Base-by-base conservation (phyloP, 2,113 vertebrate genomes). In the Bos javanicus region DNA sequence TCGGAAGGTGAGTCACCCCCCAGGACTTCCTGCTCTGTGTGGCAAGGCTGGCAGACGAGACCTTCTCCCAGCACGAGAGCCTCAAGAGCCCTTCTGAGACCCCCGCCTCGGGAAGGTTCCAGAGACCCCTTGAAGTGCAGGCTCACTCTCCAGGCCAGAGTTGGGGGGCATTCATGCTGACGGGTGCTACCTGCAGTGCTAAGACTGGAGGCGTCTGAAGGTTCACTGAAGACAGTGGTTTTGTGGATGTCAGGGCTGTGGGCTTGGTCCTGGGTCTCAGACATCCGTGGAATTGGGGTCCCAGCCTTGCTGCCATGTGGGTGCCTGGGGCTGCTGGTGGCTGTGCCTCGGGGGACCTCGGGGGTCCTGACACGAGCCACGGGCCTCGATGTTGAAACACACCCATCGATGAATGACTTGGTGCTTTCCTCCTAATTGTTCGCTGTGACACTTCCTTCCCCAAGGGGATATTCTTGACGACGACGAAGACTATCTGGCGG, bases 391-490 rank as follows among this genome's bases (percentile, higher is more conserved):
- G 17, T 7, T 2, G 30, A 87, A 46, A 7, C 46, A 57, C 52
- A 28, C 57, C 33, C 39, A 1, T 36, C 1, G 14, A 1, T 3
- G 4, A 8, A 26, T 78, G 62, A n/a, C 62, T 2, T 0, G 6
- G 17, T 30, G 1, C 0, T 36, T 4, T 43, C 10, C 0, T 48
- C 56, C 43, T 90, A 1, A 33, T 0, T 33, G 46, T 28, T 21
- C 1, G 6, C 23, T 3, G 26, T 54, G 85, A 28, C n/a, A 0
- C n/a, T 54, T 95, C 46, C 97, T 95, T 95, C 87, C 94, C 92
- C 50, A 74, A 99, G 99, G 99, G 87, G 99, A 99, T 50, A 98
- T 99, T 94, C 95, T 99, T 7, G 99, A 99, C 87, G 99, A 99
- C 14, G 99, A 99, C 2, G 99, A 99, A 0, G 99, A 99, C 67